Evolutionary conservation across 2,888 invertebrate species (phyloP).

Genomic region (Leucophora obtusa): DNA sequence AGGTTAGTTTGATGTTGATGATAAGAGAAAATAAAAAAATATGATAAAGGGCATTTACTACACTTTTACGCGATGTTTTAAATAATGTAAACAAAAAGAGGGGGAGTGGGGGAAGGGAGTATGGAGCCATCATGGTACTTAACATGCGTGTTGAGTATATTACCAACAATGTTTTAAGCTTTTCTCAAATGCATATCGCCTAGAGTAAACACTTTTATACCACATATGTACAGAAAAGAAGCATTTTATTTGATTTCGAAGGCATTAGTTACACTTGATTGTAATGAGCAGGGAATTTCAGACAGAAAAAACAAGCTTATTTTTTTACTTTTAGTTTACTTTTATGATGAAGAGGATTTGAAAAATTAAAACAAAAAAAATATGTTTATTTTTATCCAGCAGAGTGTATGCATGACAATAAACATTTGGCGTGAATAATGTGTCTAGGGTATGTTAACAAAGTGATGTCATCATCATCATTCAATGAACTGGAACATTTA

Average conservation of each 20-base stretch:
- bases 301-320: conserved; percentile 36
- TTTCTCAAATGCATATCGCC: conserved; percentile 22
- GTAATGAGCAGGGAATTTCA: conserved; percentile 52
- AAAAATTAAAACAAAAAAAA: conserved; percentile 21
- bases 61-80: not conserved
- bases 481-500: conserved; percentile 63
- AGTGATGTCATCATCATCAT: conserved; percentile 60
- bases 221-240: not conserved
- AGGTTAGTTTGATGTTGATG: conserved; percentile 47
- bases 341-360: not conserved
- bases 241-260: conserved; percentile 20
- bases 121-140: conserved; percentile 18
- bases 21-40: conserved; percentile 2
- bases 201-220: not conserved
- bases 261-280: conserved; percentile 60
- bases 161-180: conserved; percentile 19
- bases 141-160: conserved; percentile 35
- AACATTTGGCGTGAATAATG: conserved; percentile 58
- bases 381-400: conserved; percentile 30
- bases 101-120: not conserved
- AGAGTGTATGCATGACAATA: conserved; percentile 35
- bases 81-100: not conserved
- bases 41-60: conserved; percentile 44
- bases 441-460: conserved; percentile 60
- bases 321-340: not conserved